Evolutionary conservation across 2,797 vertebrate genomes (phyloP).

Genomic region (Lemur catta): DNA sequence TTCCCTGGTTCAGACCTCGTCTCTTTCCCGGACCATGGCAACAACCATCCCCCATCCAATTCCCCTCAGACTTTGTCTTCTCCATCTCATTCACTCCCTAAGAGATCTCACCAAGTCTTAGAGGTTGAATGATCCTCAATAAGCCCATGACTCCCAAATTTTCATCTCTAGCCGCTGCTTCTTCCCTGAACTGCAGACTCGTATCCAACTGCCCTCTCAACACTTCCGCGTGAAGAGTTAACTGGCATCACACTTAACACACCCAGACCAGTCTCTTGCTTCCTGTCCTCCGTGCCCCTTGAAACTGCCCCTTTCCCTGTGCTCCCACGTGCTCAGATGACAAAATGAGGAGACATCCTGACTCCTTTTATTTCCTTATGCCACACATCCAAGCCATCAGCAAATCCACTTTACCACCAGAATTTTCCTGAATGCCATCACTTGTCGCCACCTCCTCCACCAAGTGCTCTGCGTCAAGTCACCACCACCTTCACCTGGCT

Average conservation of each 20-base stretch:
- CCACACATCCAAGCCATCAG: neutral
- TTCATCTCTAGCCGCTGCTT: neutral
- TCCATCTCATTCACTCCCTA: neutral
- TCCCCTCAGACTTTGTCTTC: neutral
- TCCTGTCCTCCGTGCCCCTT: neutral
- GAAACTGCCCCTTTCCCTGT: neutral
- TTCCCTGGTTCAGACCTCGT: neutral
- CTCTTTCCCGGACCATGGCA: neutral
- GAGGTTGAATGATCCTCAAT: neutral
- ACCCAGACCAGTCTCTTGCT: neutral
- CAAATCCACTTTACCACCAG: neutral
- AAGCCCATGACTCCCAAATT: neutral
- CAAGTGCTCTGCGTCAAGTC: neutral
- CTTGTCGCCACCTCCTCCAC: neutral
- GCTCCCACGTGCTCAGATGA: neutral
- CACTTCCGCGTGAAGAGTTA: neutral
- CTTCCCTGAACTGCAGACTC: neutral
- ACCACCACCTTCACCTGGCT: neutral
- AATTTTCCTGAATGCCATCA: neutral
- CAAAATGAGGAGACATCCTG: neutral
- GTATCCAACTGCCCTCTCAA: neutral
- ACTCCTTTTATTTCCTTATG: neutral
- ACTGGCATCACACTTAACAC: neutral
- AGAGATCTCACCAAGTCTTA: neutral
- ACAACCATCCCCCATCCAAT: neutral